Evolutionary conservation across 2,797 vertebrate genomes (phyloP).

Genomic region (Sebastes steindachneri): DNA sequence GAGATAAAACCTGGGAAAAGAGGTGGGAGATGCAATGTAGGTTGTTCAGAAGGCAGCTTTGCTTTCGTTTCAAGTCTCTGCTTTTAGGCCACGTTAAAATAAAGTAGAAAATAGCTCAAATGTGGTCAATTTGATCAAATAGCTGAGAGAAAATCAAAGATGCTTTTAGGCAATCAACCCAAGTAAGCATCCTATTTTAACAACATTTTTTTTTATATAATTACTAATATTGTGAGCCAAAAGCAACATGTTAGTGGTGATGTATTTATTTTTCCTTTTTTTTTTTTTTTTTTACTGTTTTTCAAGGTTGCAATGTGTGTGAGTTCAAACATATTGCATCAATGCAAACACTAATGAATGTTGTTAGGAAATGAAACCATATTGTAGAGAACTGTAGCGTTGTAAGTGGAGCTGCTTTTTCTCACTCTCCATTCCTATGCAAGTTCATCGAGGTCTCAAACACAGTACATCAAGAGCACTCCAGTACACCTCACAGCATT

Average conservation of each 20-base stretch:
- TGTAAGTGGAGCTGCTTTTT: not conserved
- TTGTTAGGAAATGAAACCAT: conserved; percentile 2
- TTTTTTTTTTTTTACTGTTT: not conserved
- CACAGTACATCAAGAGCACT: not conserved
- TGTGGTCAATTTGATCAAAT: conserved; percentile 31
- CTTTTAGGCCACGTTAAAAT: conserved; percentile 22
- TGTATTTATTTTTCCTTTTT: no score
- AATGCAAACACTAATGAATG: not conserved
- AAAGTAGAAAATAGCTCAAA: not conserved
- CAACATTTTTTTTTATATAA: not conserved
- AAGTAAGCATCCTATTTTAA: not conserved
- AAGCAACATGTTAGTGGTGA: not conserved
- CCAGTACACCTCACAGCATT: not conserved
- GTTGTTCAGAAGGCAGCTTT: conserved; percentile 50
- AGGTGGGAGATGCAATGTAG: conserved; percentile 51
- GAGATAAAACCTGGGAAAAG: conserved; percentile 57
- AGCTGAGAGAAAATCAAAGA: conserved; percentile 26
- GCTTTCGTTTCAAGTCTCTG: conserved; percentile 41
- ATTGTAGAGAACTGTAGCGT: not conserved
- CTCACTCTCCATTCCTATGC: not conserved
- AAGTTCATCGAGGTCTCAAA: not conserved
- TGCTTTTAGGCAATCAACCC: not conserved
- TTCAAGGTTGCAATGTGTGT: not conserved
- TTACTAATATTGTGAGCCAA: not conserved
- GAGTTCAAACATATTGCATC: conserved; percentile 6